Evolutionary conservation across 2,113 vertebrate species (phyloP).

Genomic region (Mobula birostris): DNA sequence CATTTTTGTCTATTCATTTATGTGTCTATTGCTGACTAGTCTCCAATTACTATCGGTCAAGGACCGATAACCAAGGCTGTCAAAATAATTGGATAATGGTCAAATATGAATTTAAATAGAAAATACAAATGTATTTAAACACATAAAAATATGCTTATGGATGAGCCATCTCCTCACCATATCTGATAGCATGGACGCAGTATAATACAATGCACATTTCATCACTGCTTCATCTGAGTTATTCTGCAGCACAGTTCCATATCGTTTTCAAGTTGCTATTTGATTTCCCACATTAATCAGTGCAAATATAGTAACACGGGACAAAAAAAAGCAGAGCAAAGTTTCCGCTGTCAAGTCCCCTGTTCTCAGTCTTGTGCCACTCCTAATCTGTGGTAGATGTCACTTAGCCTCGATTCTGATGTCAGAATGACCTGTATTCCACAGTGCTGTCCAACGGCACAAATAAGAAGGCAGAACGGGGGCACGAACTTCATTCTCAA

Average conservation of each 20-base stretch:
- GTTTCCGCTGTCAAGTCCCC: background rate
- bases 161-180: background rate
- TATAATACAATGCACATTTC: background rate
- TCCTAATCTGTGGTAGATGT: background rate
- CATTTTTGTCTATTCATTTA: background rate
- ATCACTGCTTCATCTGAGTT: background rate
- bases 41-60: too few relatives aligned
- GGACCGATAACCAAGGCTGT: background rate
- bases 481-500: background rate
- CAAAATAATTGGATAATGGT: background rate
- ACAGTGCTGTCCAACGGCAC: background rate
- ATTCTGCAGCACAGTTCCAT: too few relatives aligned
- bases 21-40: background rate
- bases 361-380: background rate
- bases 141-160: too few relatives aligned
- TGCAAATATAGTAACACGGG: background rate
- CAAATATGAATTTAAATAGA: background rate
- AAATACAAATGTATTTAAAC: too few relatives aligned
- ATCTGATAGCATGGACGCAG: background rate
- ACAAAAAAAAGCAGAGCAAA: background rate
- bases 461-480: background rate
- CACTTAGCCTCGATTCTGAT: background rate
- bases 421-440: background rate
- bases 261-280: background rate
- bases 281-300: background rate